Percentiles rank a stretch among this genome's conserved stretches.
phyloP scores from a whole-genome alignment of 2,113 vertebrate species.

The Serilophus lunatus region DNA sequence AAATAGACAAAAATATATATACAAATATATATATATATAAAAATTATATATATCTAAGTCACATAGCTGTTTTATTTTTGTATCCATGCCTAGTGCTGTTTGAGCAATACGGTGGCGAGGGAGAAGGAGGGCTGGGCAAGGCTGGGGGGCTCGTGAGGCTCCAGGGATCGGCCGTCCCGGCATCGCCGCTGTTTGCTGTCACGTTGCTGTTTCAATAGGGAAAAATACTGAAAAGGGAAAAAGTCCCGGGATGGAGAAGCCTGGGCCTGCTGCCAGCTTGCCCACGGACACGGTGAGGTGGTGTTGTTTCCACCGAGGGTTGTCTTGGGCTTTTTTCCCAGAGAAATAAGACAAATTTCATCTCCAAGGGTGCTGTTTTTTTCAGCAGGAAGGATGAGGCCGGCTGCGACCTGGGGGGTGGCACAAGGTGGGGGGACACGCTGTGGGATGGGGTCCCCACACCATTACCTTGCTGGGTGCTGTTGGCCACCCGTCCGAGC shows the following conservation, averaged over 20 bases:
- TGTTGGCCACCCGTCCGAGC: not conserved
- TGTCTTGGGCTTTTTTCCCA: not conserved
- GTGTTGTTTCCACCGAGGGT: not conserved
- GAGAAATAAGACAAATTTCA: not conserved
- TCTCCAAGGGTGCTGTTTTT: not conserved
- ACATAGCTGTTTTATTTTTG: slow-evolving; percentile 77
- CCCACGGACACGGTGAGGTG: accelerated
- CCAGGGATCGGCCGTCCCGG: accelerated
- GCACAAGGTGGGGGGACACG: not conserved
- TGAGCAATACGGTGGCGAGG: slow-evolving; percentile 45
- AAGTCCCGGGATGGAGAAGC: not conserved
- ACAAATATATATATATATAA: slow-evolving; percentile 61
- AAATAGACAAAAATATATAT: slow-evolving; percentile 67
- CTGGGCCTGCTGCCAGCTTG: not conserved
- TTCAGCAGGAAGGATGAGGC: not conserved
- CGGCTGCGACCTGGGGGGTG: not conserved
- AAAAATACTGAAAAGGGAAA: not conserved
- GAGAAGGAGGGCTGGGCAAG: slow-evolving; percentile 23
- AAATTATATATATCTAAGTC: slow-evolving; percentile 73
- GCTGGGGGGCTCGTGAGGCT: not conserved
- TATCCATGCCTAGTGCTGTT: slow-evolving; percentile 72
- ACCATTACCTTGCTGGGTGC: not conserved
- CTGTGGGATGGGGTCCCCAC: not conserved
- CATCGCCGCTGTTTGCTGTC: not conserved
- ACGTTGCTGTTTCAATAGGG: not conserved